These are phyloP conservation scores for Cephus cinctus DNA, from an alignment of 1,140 invertebrate species.

Conservation along the genomic window DNA sequence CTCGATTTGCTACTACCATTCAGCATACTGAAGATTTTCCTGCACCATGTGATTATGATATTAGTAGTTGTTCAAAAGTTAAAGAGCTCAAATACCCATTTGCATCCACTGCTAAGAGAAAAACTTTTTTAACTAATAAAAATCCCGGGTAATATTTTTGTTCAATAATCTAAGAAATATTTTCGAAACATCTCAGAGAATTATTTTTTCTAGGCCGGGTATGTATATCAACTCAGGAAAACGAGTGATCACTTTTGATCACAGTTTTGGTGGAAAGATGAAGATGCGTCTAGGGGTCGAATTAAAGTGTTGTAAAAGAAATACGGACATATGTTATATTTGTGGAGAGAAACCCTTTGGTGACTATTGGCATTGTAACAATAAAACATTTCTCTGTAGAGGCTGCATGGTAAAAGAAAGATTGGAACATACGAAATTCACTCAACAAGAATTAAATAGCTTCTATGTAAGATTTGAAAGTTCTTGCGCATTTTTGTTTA, in stretches of 20 bases:
- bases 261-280: constrained; percentile 41
- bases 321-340: constrained; percentile 36
- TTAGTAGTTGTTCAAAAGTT: constrained; percentile 13
- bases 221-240: constrained; percentile 23
- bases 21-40: constrained; percentile 26
- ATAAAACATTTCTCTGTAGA: constrained; percentile 40
- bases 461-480: constrained; percentile 43
- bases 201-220: constrained; percentile 31
- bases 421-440: constrained; percentile 23
- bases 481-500: no score
- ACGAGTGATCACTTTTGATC: constrained; percentile 28
- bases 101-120: constrained; percentile 21
- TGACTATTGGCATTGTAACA: constrained; percentile 47
- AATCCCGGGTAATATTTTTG: constrained; percentile 42
- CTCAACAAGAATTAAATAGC: constrained; percentile 24
- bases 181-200: no score
- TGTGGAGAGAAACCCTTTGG: constrained; percentile 35
- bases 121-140: constrained; percentile 16
- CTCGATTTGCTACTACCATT: constrained; percentile 18
- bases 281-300: constrained; percentile 41
- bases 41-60: constrained; percentile 32
- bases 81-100: constrained; percentile 31
- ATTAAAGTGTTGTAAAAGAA: constrained; percentile 41
- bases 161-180: no score
- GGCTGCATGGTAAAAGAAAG: constrained; percentile 35